Conservation (phyloP, 2,888 invertebrate species). For the Rhimphoctona megacephalus region DNA sequence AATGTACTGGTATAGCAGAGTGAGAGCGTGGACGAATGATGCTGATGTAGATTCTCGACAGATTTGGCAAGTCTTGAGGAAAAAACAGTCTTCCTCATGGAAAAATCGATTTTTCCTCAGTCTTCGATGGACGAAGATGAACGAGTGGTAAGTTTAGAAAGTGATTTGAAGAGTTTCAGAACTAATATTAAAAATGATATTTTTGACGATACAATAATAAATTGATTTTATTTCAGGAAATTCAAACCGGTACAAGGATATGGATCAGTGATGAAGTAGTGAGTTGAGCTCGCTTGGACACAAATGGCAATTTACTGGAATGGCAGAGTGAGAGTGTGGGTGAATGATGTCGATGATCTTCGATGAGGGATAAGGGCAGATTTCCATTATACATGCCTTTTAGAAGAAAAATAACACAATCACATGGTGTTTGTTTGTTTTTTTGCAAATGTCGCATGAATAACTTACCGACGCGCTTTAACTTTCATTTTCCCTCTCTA, state of each 20-base stretch:
- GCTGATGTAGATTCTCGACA: too few species aligned
- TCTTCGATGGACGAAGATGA: too few species aligned
- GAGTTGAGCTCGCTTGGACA: constrained; percentile 88
- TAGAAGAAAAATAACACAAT: constrained; percentile 3
- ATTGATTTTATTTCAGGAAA: constrained; percentile 79
- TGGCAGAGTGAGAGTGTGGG: constrained; percentile 88
- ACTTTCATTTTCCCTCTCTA: constrained; percentile 44
- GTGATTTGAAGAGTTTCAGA: too few species aligned
- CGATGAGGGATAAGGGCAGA: too few species aligned
- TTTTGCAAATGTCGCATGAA: constrained; percentile 13
- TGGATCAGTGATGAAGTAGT: constrained; percentile 87
- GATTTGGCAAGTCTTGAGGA: constrained; percentile 86
- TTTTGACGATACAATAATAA: background rate
- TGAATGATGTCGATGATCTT: too few species aligned
- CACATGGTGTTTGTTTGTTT: background rate
- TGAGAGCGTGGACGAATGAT: constrained; percentile 85
- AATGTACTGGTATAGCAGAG: constrained; percentile 88
- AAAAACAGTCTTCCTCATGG: background rate
- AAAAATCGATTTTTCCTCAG: constrained; percentile 25
- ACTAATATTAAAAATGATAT: too few species aligned
- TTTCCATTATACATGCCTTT: too few species aligned
- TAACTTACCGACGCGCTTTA: background rate
- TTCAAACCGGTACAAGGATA: constrained; percentile 87
- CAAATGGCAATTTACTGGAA: constrained; percentile 85
- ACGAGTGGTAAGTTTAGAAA: background rate